phyloP scores from a whole-genome alignment of 2,797 vertebrate genomes.

The Loris lydekkerianus region DNA sequence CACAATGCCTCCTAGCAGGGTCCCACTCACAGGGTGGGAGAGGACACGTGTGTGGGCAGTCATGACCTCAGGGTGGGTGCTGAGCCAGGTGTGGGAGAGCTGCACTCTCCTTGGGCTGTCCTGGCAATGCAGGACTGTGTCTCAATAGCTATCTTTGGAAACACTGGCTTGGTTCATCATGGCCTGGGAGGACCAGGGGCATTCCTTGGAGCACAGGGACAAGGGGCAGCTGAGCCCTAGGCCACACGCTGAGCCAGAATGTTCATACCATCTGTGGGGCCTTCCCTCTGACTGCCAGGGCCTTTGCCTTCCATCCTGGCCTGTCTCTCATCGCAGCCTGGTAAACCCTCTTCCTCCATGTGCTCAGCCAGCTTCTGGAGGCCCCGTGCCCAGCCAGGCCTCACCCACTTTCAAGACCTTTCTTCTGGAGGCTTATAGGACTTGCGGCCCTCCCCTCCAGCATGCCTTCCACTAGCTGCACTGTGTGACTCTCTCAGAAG shows the following conservation, averaged over 20 bases:
- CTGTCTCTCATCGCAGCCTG: background rate
- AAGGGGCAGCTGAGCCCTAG: background rate
- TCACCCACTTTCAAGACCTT: background rate
- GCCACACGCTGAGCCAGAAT: too few relatives aligned
- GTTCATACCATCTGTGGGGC: fast-evolving
- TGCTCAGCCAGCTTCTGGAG: background rate
- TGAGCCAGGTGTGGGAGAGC: background rate
- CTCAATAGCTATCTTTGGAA: conserved; percentile 24
- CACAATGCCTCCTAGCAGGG: background rate
- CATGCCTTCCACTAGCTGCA: background rate
- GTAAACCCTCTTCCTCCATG: background rate
- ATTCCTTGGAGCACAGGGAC: background rate
- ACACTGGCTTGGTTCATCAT: background rate
- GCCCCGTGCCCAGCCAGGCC: background rate
- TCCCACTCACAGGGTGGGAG: background rate
- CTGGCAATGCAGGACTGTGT: background rate
- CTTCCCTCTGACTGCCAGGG: background rate
- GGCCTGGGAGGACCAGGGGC: background rate
- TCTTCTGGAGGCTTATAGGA: background rate
- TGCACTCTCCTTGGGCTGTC: background rate
- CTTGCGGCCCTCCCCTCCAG: background rate
- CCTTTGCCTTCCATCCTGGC: background rate
- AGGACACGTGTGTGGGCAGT: fast-evolving
- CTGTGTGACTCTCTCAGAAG: fast-evolving
- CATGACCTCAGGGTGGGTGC: background rate